Conservation (phyloP, 2,888 invertebrate species). For the Diplolepis rosae region DNA sequence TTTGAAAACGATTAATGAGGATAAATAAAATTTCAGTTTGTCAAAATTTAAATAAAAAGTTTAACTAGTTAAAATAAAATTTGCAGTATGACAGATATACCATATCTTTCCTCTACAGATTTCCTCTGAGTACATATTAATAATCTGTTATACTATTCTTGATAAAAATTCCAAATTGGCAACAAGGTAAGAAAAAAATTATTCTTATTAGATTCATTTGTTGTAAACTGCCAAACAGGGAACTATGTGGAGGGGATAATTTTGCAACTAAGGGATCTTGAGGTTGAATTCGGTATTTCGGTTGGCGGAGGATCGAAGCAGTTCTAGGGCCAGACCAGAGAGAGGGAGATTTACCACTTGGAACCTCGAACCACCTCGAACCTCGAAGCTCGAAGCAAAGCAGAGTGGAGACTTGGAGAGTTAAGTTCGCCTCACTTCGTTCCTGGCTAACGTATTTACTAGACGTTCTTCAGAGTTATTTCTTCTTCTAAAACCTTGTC, state of each 20-base stretch:
- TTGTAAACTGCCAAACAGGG: background rate
- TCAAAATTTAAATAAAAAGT: too few relatives aligned
- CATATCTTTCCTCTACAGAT: too few relatives aligned
- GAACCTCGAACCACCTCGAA: background rate
- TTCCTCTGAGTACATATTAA: too few relatives aligned
- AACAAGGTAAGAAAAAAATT: too few relatives aligned
- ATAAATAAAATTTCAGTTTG: too few relatives aligned
- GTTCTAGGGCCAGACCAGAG: background rate
- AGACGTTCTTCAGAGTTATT: slow-evolving; percentile 46
- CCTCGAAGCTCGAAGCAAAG: background rate
- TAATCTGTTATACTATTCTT: too few relatives aligned
- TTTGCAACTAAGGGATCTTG: slow-evolving; percentile 10
- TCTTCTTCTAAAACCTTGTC: slow-evolving; percentile 1
- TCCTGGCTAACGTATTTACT: slow-evolving; percentile 62
- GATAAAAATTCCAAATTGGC: too few relatives aligned
- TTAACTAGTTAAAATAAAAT: too few relatives aligned
- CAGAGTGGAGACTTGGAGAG: background rate
- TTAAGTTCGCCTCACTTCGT: slow-evolving; percentile 60
- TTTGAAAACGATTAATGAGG: too few relatives aligned
- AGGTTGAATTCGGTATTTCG: background rate
- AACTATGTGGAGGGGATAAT: background rate
- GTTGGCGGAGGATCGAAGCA: background rate
- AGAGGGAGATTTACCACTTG: background rate
- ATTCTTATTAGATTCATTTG: too few relatives aligned
- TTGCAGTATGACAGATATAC: too few relatives aligned